Evolutionary conservation across 30 jellyfish, hydroid and myxozoan genomes (phyloP), one percentile per base, ranked within the genome.

Genomic region (Aurelia sp.): DNA sequence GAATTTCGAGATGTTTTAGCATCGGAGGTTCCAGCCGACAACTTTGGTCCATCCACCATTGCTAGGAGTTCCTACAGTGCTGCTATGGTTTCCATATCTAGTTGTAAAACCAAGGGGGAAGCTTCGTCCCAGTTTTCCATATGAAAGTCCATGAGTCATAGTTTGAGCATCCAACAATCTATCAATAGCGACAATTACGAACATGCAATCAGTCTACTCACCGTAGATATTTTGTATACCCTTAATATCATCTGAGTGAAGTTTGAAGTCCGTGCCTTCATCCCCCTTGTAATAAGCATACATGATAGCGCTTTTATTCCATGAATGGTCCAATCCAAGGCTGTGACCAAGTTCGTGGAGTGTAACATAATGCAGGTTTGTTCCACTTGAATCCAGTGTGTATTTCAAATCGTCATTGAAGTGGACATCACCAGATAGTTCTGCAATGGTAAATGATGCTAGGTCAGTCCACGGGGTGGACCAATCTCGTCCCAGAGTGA

Each of bases 341-440:
- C 95, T 74, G 53, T 95, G 99, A 61, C 95, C 95, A 19, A 91
- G 68, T 80, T 95, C 99, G 88, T 95, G 99, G 63, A 90, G 93
- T 4, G 99, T 87, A 21, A 85, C 93, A 97, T 97, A 95, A 33
- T 85, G 67, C 20, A 95, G 87, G 67, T 87, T 88, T 22, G 73
- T 81, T 18, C 99, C 99, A 16, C 27, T 31, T 16, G 96, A 51
- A 8, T 78, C 86, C 24, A 89, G 60, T 21, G 98, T 89, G 88
- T 31, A 95, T 17, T 21, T 31, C 30, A 84, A 91, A 18, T 72
- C 99, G 71, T 95, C 99, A 53, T 95, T 97, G 90, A 81, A 95
- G 74, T 95, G 99, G 41, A 95, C 96, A 68, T 95, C 99, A 13
- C 99, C 99, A 38, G 97, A 71, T 11, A 90, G 84, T 41, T 92